A percentile compares a stretch with the other conserved stretches of the same genome.
Conservation (phyloP, 64 coral and sea anemone genomes). For the Cladopsammia gracilis region DNA sequence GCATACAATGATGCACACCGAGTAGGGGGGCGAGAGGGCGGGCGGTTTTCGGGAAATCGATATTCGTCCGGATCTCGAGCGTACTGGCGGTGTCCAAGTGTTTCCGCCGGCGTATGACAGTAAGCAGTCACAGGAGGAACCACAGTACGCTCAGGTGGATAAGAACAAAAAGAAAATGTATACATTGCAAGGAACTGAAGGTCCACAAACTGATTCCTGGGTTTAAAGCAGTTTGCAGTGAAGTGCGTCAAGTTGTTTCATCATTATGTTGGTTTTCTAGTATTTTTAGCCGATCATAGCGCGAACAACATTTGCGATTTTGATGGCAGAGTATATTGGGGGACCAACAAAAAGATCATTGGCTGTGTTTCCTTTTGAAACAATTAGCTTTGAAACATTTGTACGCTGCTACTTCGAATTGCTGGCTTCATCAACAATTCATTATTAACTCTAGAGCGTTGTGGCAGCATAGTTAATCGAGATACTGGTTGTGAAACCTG, state of each 20-base stretch:
- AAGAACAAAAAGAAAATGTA: conserved; percentile 93
- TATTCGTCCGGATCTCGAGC: background rate
- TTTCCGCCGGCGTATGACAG: conserved; percentile 74
- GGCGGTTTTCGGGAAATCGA: conserved; percentile 71
- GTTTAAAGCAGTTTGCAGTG: background rate
- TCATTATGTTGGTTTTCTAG: background rate
- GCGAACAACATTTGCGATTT: too few relatives aligned
- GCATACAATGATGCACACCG: conserved; percentile 65
- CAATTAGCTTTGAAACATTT: too few relatives aligned
- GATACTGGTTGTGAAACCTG: too few relatives aligned
- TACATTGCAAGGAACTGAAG: conserved; percentile 51
- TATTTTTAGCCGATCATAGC: background rate
- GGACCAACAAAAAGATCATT: too few relatives aligned
- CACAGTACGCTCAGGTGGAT: conserved; percentile 77
- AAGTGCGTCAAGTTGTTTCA: background rate
- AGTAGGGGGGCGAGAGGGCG: conserved; percentile 38
- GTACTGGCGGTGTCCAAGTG: background rate
- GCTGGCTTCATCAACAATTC: too few relatives aligned
- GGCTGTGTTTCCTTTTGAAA: too few relatives aligned
- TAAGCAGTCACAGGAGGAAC: conserved; percentile 49
- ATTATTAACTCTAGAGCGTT: too few relatives aligned
- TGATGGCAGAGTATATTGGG: too few relatives aligned
- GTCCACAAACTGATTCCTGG: conserved; percentile 4
- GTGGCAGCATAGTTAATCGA: too few relatives aligned
- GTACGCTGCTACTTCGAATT: too few relatives aligned